A percentile compares a stretch with the other conserved stretches of the same genome.
Evolutionary conservation across 2,797 vertebrate genomes (phyloP).

Genomic region (Enteromius treurensis): DNA sequence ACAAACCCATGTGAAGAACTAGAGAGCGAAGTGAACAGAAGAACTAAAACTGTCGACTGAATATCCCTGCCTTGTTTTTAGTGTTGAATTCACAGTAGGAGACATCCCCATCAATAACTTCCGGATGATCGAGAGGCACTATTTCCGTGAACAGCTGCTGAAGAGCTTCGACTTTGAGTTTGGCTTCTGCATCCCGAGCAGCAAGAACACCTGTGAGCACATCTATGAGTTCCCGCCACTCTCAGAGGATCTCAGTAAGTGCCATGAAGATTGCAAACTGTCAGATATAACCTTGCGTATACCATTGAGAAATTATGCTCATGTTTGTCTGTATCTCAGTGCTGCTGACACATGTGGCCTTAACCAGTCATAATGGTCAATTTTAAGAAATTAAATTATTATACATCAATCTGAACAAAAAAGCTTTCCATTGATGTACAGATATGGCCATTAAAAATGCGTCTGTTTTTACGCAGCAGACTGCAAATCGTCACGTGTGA

Average conservation of each 20-base stretch:
- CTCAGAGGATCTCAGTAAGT: constrained; percentile 94
- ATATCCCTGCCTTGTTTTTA: constrained; percentile 62
- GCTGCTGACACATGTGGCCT: background rate
- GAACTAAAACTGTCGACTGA: background rate
- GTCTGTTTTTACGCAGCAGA: no score
- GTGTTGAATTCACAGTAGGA: constrained; percentile 96
- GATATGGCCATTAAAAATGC: no score
- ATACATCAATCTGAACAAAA: no score
- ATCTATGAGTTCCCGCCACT: constrained; percentile 97
- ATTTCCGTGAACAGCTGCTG: constrained; percentile 92
- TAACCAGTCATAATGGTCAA: no score
- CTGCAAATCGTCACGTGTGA: no score
- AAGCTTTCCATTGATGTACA: no score
- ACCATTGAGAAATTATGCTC: background rate
- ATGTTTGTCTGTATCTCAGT: background rate
- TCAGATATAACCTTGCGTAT: background rate
- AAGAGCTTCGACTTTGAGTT: constrained; percentile 99
- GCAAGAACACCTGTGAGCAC: constrained; percentile 98
- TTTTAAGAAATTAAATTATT: no score
- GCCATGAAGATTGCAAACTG: background rate
- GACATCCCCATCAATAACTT: constrained; percentile 96
- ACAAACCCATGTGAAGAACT: background rate
- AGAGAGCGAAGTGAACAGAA: background rate
- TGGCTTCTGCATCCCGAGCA: constrained; percentile 98
- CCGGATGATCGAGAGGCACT: constrained; percentile 98